A percentile compares a stretch with the other conserved stretches of the same genome.
Conservation (phyloP, 1,140 invertebrate species). For the Acarapis woodi region DNA sequence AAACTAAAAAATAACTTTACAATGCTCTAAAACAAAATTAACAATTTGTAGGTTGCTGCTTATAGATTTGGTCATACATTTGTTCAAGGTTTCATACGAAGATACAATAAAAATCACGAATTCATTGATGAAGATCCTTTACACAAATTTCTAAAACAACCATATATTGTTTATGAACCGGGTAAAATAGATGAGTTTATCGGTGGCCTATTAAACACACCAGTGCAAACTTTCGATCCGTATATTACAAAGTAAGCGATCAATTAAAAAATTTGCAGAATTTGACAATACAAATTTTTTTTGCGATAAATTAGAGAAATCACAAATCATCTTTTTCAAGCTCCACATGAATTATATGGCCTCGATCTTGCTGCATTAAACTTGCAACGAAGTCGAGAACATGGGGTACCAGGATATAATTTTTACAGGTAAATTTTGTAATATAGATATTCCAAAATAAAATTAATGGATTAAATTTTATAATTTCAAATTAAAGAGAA, state of each 20-base stretch:
- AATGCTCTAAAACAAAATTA: no score
- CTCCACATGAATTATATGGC: conserved; percentile 24
- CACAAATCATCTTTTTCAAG: conserved; percentile 40
- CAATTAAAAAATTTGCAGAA: no score
- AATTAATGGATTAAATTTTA: no score
- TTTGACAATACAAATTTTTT: no score
- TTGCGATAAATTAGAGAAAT: no score
- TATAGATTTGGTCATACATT: conserved; percentile 23
- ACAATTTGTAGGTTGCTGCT: conserved; percentile 20
- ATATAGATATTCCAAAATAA: no score
- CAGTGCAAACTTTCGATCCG: conserved; percentile 77
- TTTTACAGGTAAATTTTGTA: no score
- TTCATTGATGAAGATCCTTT: conserved; percentile 36
- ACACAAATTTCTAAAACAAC: conserved; percentile 53
- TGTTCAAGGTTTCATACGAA: conserved; percentile 15
- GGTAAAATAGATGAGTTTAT: conserved; percentile 67
- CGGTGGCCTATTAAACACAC: conserved; percentile 70
- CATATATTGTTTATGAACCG: conserved; percentile 63
- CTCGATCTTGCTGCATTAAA: conserved; percentile 56
- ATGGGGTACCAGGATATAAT: conserved; percentile 49
- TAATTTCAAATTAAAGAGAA: no score
- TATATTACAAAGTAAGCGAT: conserved; percentile 62
- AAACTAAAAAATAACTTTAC: no score
- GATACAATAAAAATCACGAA: conserved; percentile 12
- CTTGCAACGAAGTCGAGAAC: conserved; percentile 57